Base-by-base conservation (phyloP, 2,113 vertebrate species). In the Odontesthes bonariensis region DNA sequence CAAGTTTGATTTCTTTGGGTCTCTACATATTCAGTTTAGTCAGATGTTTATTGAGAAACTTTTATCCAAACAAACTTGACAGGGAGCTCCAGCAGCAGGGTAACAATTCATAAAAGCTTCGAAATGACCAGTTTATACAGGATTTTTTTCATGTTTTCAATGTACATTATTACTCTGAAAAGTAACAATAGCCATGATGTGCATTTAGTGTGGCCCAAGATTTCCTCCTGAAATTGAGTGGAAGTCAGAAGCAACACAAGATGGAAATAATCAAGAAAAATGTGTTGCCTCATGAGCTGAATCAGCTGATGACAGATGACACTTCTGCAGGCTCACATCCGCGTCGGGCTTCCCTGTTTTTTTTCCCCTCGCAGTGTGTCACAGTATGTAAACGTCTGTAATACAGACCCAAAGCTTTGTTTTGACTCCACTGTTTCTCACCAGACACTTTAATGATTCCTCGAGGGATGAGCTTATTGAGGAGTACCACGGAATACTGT, bases 341-440 rank as follows among this genome's bases (percentile, higher is more conserved):
- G 40, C 23, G 20, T 16, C n/a, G 33, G 22, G 0, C 9, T 23
- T 40, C 33, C 51, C 51, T 38, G 0, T 23, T 54, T 8, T 17
- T 31, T 23, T 32, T 38, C 10, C 35, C 10, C 16, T 56, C 55
- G 8, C 31, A 32, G 27, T 8, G 14, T 46, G 44, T 16, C 44
- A 49, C 46, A n/a, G 31, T 57, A 33, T 11, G 54, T 19, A 56
- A 56, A 56, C 27, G 27, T 19, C 16, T 19, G 54, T 3, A 55
- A 49, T 19, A 19, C 17, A 6, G n/a, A 19, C 17, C 46, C 46
- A 8, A 32, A 16, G 27, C 14, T 32, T 23, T 33, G 35, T 33
- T 65, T 52, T 35, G 55, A 60, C 68, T 22, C 4, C 5, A 55
- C 66, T 6, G 40, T 40, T 19, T 64, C 40, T 31, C 52, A 52